Base-by-base conservation (phyloP, 2,888 invertebrate species). In the Tipula lateralis region DNA sequence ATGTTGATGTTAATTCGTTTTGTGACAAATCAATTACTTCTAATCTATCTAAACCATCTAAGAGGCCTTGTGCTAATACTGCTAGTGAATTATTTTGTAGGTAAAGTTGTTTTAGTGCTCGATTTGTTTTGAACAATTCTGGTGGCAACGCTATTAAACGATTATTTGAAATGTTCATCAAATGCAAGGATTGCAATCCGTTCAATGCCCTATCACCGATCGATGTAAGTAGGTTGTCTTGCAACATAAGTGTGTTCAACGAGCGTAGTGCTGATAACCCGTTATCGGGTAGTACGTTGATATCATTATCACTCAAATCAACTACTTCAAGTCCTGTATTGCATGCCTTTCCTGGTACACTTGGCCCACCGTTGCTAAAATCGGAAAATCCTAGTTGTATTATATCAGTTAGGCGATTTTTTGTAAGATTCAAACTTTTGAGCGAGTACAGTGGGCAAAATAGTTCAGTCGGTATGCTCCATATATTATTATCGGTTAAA, bases 151-250 rank as follows among this genome's bases (percentile, higher is more conserved):
- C 94, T 44, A 93, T 93, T 87, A 97, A 90, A 86, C 93, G 93
- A 89, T 97, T 97, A 87, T 94, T 94, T 34, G 96, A 95, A 87
- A 96, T 90, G 90, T 96, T 96, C 44, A 97, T 91, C 84, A 93
- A 91, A 88, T 93, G 93, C 86, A 96, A 90, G 85, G 93, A 92
- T 87, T 91, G 92, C 86, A 96, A 91, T 36, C 95, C 95, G 81
- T 92, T 93, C 86, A 96, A 93, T 50, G 95, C 94, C 83, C 94
- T 92, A 89, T 96, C 95, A 5, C 93, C 94, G 16, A 96, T 92
- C 81, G 93, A 92, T 39, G 93, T 93, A 87, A 96, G 92, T 87
- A 93, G 93, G 89, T 96, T 96, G 88, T 95, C 93, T 90, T 96
- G 93, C 84, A 96, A 90, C 88, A 93, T 92, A 85, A 97, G 91